Conservation (phyloP, 2,797 vertebrate genomes). For the Semotilus atromaculatus region DNA sequence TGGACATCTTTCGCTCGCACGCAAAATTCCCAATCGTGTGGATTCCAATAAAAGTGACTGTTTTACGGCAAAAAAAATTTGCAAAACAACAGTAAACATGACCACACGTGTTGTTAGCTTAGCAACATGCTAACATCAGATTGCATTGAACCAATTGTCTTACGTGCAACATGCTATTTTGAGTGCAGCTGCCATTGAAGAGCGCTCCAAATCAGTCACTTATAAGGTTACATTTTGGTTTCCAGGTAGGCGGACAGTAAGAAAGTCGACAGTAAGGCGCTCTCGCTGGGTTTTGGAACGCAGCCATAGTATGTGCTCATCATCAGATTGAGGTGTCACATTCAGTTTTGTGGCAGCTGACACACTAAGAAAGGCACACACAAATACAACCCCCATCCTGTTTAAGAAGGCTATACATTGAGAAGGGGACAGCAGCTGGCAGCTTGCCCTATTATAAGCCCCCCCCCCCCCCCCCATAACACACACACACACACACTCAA, state of each 20-base stretch:
- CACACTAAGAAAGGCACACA: conserved; percentile 58
- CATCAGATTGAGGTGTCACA: conserved; percentile 60
- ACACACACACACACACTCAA: conserved; percentile 68
- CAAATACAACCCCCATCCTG: conserved; percentile 39
- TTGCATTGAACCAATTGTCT: background rate
- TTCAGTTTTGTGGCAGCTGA: conserved; percentile 67
- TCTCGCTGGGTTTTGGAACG: background rate
- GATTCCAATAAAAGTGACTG: background rate
- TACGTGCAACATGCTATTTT: background rate
- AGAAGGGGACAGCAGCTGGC: conserved; percentile 81
- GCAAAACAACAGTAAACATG: background rate
- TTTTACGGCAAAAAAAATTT: background rate
- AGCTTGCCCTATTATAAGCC: conserved; percentile 82
- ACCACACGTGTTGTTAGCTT: background rate
- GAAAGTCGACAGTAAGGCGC: background rate
- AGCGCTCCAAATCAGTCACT: background rate
- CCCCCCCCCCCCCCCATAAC: conserved; percentile 72
- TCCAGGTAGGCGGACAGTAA: background rate
- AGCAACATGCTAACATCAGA: background rate
- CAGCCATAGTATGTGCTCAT: conserved; percentile 35
- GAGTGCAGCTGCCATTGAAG: background rate
- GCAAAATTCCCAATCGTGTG: background rate
- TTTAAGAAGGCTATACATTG: conserved; percentile 62
- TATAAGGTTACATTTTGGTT: background rate
- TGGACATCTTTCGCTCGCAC: background rate